phyloP scores from a whole-genome alignment of 2,888 invertebrate genomes.

The Aplocera efformata region DNA sequence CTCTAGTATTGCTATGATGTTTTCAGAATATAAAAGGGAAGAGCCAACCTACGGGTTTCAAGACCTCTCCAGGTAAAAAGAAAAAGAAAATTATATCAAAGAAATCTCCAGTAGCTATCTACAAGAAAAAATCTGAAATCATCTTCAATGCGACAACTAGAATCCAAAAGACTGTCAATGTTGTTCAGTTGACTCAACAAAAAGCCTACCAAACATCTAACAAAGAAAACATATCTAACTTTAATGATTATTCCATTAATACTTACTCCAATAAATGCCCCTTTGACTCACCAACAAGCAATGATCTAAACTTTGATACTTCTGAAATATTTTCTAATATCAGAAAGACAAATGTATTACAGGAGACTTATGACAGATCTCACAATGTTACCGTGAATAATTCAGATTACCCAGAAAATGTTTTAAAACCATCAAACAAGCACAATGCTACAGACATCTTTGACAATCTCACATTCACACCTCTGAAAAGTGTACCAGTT shows the following conservation, averaged over 20 bases:
- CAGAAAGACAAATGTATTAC: slow-evolving; percentile 44
- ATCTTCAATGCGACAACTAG: slow-evolving; percentile 50
- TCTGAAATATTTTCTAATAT: slow-evolving; percentile 66
- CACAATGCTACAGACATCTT: slow-evolving; percentile 52
- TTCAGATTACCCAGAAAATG: slow-evolving; percentile 38
- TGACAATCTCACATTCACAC: slow-evolving; percentile 68
- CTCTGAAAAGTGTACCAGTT: slow-evolving; percentile 47
- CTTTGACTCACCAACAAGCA: slow-evolving; percentile 56
- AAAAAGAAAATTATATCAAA: slow-evolving; percentile 55
- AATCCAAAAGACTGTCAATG: slow-evolving; percentile 48
- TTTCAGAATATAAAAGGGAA: slow-evolving; percentile 60
- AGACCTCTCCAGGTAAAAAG: slow-evolving; percentile 65
- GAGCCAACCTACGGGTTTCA: slow-evolving; percentile 49
- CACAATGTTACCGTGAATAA: slow-evolving; percentile 30
- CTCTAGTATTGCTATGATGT: neutral
- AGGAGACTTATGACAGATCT: slow-evolving; percentile 62
- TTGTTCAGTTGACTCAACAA: slow-evolving; percentile 46
- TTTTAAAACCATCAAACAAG: slow-evolving; percentile 58
- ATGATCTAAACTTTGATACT: slow-evolving; percentile 60
- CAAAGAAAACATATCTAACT: slow-evolving; percentile 50
- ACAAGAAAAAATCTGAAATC: slow-evolving; percentile 59
- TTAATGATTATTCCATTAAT: slow-evolving; percentile 43
- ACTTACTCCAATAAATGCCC: slow-evolving; percentile 51
- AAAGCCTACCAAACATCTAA: slow-evolving; percentile 41
- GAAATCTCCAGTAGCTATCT: slow-evolving; percentile 60